Percentiles rank a stretch among this genome's conserved stretches.
Conservation (phyloP, 2,113 vertebrate genomes). For the Prunella fulvescens region DNA sequence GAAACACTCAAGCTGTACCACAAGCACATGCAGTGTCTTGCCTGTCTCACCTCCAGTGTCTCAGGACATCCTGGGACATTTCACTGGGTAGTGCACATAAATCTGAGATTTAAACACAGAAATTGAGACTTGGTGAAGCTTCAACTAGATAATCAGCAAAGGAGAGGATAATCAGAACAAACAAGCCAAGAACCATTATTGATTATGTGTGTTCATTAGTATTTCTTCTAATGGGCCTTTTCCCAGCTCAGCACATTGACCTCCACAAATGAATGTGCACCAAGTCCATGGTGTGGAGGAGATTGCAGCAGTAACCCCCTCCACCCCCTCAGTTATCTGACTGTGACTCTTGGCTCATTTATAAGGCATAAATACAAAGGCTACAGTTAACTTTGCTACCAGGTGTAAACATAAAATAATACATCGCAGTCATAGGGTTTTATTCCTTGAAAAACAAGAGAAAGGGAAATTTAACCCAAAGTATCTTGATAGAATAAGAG, state of each 20-base stretch:
- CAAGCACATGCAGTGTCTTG: rapidly evolving
- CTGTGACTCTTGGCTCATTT: not conserved
- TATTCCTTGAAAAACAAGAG: not conserved
- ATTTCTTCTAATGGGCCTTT: not conserved
- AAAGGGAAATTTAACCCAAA: not conserved
- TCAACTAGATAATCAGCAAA: not conserved
- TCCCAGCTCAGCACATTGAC: not conserved
- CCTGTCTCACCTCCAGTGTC: not conserved
- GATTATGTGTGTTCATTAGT: not conserved
- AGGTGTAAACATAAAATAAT: not conserved
- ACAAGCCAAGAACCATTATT: not conserved
- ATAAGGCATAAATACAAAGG: not conserved
- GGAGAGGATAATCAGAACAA: not conserved
- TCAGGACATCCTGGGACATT: not conserved
- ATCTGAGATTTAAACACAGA: not conserved
- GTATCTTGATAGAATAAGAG: not conserved
- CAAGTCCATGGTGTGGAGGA: not conserved
- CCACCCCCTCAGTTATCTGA: not conserved
- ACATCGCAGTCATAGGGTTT: not conserved
- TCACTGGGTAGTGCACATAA: not conserved
- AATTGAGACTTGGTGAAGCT: not conserved
- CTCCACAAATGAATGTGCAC: not conserved
- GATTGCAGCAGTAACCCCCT: not conserved
- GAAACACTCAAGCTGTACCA: not conserved
- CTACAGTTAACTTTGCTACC: not conserved